phyloP scores from a whole-genome alignment of 2,888 invertebrate genomes.

The Drosophila siamana region DNA sequence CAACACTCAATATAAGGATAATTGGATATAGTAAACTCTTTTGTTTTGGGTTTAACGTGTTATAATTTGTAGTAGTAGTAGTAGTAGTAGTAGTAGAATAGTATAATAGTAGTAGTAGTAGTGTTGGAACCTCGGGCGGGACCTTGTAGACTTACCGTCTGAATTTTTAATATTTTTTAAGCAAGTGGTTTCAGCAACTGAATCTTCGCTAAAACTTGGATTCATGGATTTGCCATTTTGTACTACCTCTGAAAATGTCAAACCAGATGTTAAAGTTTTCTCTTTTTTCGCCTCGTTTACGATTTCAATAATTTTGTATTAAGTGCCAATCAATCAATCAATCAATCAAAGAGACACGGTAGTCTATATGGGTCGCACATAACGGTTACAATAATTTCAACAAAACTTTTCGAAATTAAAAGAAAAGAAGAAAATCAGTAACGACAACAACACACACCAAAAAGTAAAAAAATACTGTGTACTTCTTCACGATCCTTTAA shows the following conservation, averaged over 20 bases:
- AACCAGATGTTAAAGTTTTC: conserved; percentile 77
- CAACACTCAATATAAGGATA: conserved; percentile 80
- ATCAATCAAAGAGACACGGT: conserved; percentile 66
- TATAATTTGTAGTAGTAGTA: conserved; percentile 28
- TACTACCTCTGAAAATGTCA: conserved; percentile 85
- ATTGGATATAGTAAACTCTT: conserved; percentile 30
- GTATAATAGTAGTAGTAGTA: conserved; percentile 25
- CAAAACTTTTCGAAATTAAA: too few relatives aligned
- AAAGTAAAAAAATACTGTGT: background rate
- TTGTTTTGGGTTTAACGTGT: conserved; percentile 25
- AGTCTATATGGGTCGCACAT: conserved; percentile 73
- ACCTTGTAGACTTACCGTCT: conserved; percentile 89
- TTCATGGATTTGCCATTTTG: conserved; percentile 87
- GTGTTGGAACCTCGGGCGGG: conserved; percentile 65
- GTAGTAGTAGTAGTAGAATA: conserved; percentile 23
- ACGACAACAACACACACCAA: conserved; percentile 32
- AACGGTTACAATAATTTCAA: conserved; percentile 46
- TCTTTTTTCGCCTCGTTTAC: conserved; percentile 16
- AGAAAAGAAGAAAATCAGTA: conserved; percentile 7
- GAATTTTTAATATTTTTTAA: conserved; percentile 93
- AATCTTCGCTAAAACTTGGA: conserved; percentile 93
- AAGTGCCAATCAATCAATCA: conserved; percentile 55
- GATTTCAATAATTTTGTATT: conserved; percentile 10
- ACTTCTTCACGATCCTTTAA: conserved; percentile 1
- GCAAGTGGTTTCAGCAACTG: conserved; percentile 91